Evolutionary conservation across 2,113 vertebrate genomes (phyloP).

Genomic region (Barnardius zonarius): DNA sequence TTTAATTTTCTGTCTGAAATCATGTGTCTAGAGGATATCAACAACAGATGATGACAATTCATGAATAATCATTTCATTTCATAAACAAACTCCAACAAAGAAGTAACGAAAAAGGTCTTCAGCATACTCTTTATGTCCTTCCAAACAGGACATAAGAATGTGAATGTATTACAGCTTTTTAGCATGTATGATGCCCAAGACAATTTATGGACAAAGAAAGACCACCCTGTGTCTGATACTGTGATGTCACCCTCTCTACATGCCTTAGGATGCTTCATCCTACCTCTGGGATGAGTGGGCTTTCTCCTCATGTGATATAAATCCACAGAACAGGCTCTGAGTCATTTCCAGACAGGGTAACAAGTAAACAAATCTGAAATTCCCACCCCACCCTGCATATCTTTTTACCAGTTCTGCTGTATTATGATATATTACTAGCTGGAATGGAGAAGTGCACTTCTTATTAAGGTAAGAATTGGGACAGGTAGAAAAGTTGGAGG

Average conservation of each 20-base stretch:
- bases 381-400: neutral
- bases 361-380: neutral
- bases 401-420: neutral
- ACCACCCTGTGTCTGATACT: neutral
- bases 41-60: neutral
- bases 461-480: neutral
- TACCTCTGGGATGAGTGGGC: neutral
- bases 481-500: neutral
- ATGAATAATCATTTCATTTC: neutral
- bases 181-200: neutral
- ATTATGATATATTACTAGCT: neutral
- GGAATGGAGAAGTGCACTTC: neutral
- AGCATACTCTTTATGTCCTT: neutral
- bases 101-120: neutral
- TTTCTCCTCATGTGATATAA: neutral
- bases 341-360: neutral
- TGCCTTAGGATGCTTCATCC: neutral
- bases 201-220: neutral
- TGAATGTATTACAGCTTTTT: neutral
- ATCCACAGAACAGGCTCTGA: neutral
- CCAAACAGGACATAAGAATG: neutral
- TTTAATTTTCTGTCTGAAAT: neutral
- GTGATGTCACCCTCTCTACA: neutral
- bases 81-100: neutral
- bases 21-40: neutral